Evolutionary conservation across 2,888 invertebrate genomes (phyloP).

Genomic region (Phengaris alcon): DNA sequence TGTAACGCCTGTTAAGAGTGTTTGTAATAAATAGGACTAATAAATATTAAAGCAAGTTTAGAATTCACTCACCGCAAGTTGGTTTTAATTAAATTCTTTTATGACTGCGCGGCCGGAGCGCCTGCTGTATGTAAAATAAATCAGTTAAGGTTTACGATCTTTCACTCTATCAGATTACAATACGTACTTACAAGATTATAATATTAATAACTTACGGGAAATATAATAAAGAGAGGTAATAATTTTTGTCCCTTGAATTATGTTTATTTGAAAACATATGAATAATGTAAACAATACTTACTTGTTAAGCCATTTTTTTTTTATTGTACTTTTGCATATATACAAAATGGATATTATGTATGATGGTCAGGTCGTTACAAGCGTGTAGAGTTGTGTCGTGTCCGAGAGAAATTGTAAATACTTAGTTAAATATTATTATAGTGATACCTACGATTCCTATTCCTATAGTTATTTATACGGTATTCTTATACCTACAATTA

Average conservation of each 20-base stretch:
- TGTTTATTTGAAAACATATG: neutral
- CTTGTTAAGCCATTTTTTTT: neutral
- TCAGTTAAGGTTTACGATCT: constrained; percentile 14
- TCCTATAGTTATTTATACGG: no score
- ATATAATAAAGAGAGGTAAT: neutral
- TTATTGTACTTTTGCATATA: no score
- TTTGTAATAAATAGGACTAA: neutral
- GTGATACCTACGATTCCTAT: no score
- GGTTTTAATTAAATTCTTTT: constrained; percentile 9
- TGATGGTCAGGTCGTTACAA: no score
- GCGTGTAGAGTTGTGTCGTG: no score
- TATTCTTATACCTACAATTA: no score
- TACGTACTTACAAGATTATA: neutral
- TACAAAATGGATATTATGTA: no score
- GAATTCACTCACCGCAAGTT: constrained; percentile 16
- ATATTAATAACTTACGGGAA: neutral
- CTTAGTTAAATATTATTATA: no score
- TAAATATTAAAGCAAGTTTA: constrained; percentile 2
- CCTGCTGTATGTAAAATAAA: constrained; percentile 1
- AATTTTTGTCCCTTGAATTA: neutral
- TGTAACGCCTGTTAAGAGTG: neutral
- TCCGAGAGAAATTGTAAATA: no score
- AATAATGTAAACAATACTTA: neutral
- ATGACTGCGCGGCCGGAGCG: neutral
- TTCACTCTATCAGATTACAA: constrained; percentile 3